Conservation (phyloP, 2,797 vertebrate species). For the Melopsittacus undulatus region DNA sequence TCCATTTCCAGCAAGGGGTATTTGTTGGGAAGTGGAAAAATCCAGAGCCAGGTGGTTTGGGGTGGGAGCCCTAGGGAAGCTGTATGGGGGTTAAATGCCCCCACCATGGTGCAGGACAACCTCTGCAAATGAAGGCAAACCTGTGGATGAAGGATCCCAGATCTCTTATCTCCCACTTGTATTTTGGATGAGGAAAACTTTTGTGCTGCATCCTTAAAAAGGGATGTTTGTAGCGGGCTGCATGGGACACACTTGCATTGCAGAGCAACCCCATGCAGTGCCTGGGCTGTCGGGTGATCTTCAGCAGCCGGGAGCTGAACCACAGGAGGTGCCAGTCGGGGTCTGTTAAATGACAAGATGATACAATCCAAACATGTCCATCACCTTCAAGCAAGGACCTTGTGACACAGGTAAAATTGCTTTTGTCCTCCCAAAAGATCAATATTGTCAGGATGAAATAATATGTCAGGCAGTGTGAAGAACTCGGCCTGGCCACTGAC, state of each 20-base stretch:
- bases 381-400: slow-evolving; percentile 19
- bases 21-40: neutral
- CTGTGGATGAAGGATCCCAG: neutral
- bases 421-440: slow-evolving; percentile 33
- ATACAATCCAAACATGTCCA: slow-evolving; percentile 39
- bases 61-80: neutral
- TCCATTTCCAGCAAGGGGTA: neutral
- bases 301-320: neutral
- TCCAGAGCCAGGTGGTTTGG: neutral
- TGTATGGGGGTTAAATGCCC: neutral
- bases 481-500: neutral
- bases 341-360: slow-evolving; percentile 17
- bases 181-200: neutral
- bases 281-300: neutral
- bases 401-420: slow-evolving; percentile 51
- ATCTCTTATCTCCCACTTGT: neutral
- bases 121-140: neutral
- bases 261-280: neutral
- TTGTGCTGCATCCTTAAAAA: neutral
- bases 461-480: neutral
- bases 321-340: neutral
- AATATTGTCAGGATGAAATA: slow-evolving; percentile 52
- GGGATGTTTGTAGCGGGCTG: accelerated
- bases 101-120: accelerated
- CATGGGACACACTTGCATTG: neutral